Base-by-base conservation (phyloP, 2,113 vertebrate species). In the Turdus rufiventris region DNA sequence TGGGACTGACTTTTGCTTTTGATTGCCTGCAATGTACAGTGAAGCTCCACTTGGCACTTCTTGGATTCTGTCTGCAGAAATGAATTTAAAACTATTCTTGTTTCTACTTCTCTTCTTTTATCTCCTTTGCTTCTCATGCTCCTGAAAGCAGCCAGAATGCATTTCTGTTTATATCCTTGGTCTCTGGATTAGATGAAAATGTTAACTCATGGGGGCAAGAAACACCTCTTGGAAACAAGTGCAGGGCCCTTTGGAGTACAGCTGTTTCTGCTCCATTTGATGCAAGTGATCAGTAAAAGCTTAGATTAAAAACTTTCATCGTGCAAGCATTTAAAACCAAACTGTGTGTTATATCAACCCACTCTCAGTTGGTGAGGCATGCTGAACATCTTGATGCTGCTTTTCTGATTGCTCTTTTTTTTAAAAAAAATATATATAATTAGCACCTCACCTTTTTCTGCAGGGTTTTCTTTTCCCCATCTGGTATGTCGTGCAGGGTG, bases 41-140 rank as follows among this genome's bases (percentile, higher is more conserved):
- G 70, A 78, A 56, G 73, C 91, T 94, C 72, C 36, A 33, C 70
- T 85, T 91, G 0, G 0, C 48, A 15, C 42, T 91, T 68, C 53
- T 57, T 2, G 1, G 84, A 65, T 78, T 78, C 65, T 68, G 66
- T 75, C 76, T 91, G 65, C 48, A 91, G 87, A 86, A 81, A 74
- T 71, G 2, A 81, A 88, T 96, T 94, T 60, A 45, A 94, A 94
- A 51, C 40, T 84, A 14, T 87, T 71, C 75, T 74, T 77, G 51
- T 45, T 87, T 93, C 3, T 75, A 24, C 70, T 94, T 71, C 74
- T 0, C 68, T 84, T 80, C 86, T 77, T 85, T 67, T 45, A 21
- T 82, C 21, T 81, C 31, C 47, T 72, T 67, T 67, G 14, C 33
- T 43, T 81, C 77, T 84, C 21, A 12, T 57, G 45, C 71, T 85